phyloP scores from a whole-genome alignment of 2,888 invertebrate species.

The Pteria penguin region DNA sequence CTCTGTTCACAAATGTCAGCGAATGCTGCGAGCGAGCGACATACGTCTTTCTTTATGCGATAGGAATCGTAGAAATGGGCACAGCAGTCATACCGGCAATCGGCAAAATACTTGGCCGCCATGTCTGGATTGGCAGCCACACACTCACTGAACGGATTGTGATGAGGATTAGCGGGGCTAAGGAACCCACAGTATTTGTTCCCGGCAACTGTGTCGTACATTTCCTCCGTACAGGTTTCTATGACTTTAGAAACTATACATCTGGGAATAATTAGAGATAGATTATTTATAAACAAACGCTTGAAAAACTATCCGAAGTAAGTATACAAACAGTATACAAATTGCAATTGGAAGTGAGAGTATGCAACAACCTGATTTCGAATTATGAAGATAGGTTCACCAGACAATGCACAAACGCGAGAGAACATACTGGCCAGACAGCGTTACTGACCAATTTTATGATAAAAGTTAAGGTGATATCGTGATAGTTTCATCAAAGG shows the following conservation, averaged over 20 bases:
- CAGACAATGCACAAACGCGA: no score
- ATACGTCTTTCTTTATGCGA: slow-evolving; percentile 15
- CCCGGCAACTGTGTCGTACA: background rate
- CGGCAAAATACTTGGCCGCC: slow-evolving; percentile 1
- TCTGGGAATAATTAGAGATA: no score
- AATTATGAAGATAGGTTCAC: no score
- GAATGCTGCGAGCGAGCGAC: slow-evolving; percentile 23
- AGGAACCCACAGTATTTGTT: slow-evolving; percentile 12
- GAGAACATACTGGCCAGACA: no score
- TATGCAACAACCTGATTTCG: no score
- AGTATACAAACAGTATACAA: no score
- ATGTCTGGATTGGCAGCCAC: slow-evolving; percentile 2
- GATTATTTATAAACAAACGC: no score
- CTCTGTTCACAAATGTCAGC: slow-evolving; percentile 31
- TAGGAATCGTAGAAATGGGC: background rate
- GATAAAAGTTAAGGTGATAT: no score
- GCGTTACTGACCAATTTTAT: no score
- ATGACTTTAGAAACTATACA: background rate
- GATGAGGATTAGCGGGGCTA: background rate
- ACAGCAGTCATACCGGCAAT: slow-evolving; percentile 11
- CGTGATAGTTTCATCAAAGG: no score
- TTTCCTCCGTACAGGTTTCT: background rate
- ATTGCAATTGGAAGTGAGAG: no score
- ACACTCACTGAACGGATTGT: slow-evolving; percentile 9
- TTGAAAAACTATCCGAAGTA: no score